A percentile compares a stretch with the other conserved stretches of the same genome.
phyloP scores from a whole-genome alignment of 2,797 vertebrate species.

The Pteronotus mesoamericanus region DNA sequence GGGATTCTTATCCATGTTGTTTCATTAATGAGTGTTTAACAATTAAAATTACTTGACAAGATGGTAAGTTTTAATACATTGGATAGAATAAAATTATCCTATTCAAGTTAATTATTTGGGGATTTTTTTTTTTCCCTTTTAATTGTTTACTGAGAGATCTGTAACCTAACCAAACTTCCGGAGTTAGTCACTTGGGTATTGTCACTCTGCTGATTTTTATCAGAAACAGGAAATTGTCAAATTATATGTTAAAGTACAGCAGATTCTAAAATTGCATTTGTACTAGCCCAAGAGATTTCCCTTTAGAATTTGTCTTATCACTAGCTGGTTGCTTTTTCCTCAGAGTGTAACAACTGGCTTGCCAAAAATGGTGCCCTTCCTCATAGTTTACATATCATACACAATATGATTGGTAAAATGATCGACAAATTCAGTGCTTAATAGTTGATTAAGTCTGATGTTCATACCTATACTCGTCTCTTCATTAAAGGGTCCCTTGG shows the following conservation, averaged over 20 bases:
- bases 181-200: slow-evolving; percentile 72
- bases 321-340: background rate
- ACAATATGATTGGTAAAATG: background rate
- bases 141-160: slow-evolving; percentile 61
- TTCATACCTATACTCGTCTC: too few relatives aligned
- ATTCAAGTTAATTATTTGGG: slow-evolving; percentile 42
- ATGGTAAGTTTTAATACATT: slow-evolving; percentile 14
- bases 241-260: slow-evolving; percentile 55
- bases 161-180: slow-evolving; percentile 68
- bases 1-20: background rate
- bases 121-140: slow-evolving; percentile 25
- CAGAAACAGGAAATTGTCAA: slow-evolving; percentile 76
- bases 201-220: slow-evolving; percentile 72
- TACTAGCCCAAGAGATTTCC: slow-evolving; percentile 36
- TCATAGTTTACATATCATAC: background rate
- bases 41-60: slow-evolving; percentile 25
- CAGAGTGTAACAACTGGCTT: slow-evolving; percentile 17
- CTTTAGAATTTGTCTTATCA: slow-evolving; percentile 13
- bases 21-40: background rate
- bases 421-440: slow-evolving; percentile 35
- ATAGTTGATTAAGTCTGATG: too few relatives aligned
- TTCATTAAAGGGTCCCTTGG: too few relatives aligned
- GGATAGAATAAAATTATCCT: slow-evolving; percentile 4
- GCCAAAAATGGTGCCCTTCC: background rate
- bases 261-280: slow-evolving; percentile 47